Base-by-base conservation (phyloP, 1,140 invertebrate genomes). In the Heliconius congener region DNA sequence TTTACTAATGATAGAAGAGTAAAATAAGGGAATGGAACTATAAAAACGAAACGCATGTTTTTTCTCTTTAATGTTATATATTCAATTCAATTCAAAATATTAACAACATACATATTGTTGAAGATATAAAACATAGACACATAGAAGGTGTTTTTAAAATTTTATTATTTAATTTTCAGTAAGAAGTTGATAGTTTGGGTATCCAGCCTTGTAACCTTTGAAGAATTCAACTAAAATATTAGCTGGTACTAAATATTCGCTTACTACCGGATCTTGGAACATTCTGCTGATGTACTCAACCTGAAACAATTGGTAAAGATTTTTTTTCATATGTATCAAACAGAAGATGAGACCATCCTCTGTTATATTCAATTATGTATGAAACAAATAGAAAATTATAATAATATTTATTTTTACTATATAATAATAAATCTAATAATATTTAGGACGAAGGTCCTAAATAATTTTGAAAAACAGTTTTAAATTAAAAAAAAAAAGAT, bases 231-330 rank as follows among this genome's bases (percentile, higher is more conserved):
- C 23, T 2, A 88, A 78, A 9, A 87, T 81, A 23, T 91, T 83
- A 34, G 75, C 79, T 30, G 91, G 87, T 55, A 93, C 74, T 27
- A 85, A 50, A 73, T 93, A 93, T 37, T 90, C 82, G n/a, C 75
- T 88, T 0, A 94, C 86, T 37, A 84, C 88, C 11, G 91, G 86
- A 77, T 94, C 92, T 73, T 89, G 72, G n/a, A 81, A 46, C 92
- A 94, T 92, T 19, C 87, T 85, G 0, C 83, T 50, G 1, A 90
- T 77, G 72, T 93, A 93, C 39, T 86, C 74, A 57, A 77, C n/a
- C 90, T 93, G 83, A 78, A 91, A 91, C 57, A 52, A 77, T 72
- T 46, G 13, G 50, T 34, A 55, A 71, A 37, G 34, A 37, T 37
- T 52, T 46, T 46, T 34, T 46, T 46, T 46, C 13, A 46, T 13